These are phyloP conservation scores for Tyrophagus putrescentiae DNA, from an alignment of 1,140 invertebrate species.

Conservation along the genomic window DNA sequence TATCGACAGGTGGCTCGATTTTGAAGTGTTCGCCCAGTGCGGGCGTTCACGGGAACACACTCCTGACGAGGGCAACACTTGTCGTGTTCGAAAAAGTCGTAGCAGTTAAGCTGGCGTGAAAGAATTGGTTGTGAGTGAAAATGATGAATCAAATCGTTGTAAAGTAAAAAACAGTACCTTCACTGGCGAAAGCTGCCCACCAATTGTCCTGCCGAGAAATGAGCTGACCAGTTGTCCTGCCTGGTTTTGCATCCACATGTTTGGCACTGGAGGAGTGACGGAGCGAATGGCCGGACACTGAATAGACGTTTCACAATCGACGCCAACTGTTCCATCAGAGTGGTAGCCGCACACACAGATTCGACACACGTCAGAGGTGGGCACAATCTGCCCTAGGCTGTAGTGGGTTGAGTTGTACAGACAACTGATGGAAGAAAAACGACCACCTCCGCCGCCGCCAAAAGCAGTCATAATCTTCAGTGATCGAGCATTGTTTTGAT, in stretches of 20 bases:
- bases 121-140: neutral
- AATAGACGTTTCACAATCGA: slow-evolving; percentile 8
- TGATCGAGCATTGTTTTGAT: neutral
- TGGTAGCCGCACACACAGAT: neutral
- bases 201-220: neutral
- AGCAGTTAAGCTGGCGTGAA: neutral
- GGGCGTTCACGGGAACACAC: neutral
- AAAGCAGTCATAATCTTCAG: neutral
- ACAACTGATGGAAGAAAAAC: too few species aligned
- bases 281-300: neutral
- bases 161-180: too few species aligned
- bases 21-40: neutral
- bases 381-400: slow-evolving; percentile 4
- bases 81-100: slow-evolving; percentile 14
- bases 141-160: too few species aligned
- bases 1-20: slow-evolving; percentile 20
- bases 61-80: slow-evolving; percentile 13
- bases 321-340: neutral
- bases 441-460: neutral
- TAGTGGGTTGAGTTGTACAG: neutral
- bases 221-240: neutral
- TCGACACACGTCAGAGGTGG: neutral
- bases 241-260: neutral
- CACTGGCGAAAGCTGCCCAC: neutral
- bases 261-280: neutral